These are phyloP conservation scores for Frankliniella intonsa DNA, from an alignment of 2,888 invertebrate species.

Conservation along the genomic window DNA sequence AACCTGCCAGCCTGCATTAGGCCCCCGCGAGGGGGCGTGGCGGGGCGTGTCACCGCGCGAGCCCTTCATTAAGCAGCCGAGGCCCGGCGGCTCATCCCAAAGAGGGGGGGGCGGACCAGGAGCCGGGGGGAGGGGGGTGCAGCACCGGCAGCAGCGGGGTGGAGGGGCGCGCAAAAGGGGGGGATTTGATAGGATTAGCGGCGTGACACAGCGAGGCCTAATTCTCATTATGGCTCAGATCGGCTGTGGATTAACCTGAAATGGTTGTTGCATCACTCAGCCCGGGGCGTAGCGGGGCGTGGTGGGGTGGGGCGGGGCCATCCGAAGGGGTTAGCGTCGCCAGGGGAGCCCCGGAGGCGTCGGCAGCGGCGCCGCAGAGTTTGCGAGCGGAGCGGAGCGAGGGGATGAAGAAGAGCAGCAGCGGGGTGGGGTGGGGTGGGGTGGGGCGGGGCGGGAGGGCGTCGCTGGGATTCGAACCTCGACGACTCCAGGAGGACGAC, in stretches of 20 bases:
- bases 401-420: too few species aligned
- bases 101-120: background rate
- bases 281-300: background rate
- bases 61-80: background rate
- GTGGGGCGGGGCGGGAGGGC: too few species aligned
- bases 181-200: slow-evolving; percentile 13
- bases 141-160: background rate
- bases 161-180: background rate
- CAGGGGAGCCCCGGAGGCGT: background rate
- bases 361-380: too few species aligned
- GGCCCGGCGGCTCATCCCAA: background rate
- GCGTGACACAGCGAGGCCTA: slow-evolving; percentile 15
- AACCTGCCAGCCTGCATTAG: slow-evolving; percentile 21
- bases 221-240: slow-evolving; percentile 22
- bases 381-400: too few species aligned
- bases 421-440: too few species aligned
- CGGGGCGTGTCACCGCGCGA: background rate
- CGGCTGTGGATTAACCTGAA: slow-evolving; percentile 20
- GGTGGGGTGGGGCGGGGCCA: background rate
- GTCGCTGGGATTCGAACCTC: too few species aligned
- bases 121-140: background rate
- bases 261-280: slow-evolving; percentile 16
- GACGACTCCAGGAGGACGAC: too few species aligned
- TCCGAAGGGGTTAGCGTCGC: background rate
- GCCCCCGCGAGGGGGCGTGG: background rate